Percentiles rank a stretch among this genome's conserved stretches.
Evolutionary conservation across 92 coral and sea anemone genomes (phyloP).

Genomic region (Actinernus sp.): DNA sequence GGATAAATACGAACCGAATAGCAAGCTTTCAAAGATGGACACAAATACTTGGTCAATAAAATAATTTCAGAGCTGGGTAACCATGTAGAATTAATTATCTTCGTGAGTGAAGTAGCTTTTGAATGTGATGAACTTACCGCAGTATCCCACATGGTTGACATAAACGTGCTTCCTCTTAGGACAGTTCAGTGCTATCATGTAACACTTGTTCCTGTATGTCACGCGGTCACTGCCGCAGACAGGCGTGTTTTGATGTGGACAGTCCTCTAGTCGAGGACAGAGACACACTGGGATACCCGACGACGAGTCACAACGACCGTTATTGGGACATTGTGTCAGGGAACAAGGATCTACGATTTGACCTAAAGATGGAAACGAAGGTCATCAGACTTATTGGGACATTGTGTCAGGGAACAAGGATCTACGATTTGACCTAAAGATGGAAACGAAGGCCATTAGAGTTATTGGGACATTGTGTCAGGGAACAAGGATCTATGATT

Average conservation of each 20-base stretch:
- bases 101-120: too few relatives aligned
- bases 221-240: conserved; percentile 94
- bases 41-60: too few relatives aligned
- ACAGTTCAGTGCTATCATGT: conserved; percentile 84
- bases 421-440: conserved; percentile 74
- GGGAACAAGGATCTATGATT: conserved; percentile 78
- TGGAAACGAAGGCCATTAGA: not conserved
- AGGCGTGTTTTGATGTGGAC: conserved; percentile 59
- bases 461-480: conserved; percentile 76
- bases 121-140: too few relatives aligned
- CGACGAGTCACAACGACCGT: conserved; percentile 77
- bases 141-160: conserved; percentile 71
- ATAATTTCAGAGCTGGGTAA: too few relatives aligned
- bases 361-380: conserved; percentile 36
- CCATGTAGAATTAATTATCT: too few relatives aligned
- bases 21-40: too few relatives aligned
- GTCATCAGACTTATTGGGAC: conserved; percentile 47
- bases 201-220: conserved; percentile 81
- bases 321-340: conserved; percentile 72
- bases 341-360: conserved; percentile 83
- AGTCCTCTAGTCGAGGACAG: conserved; percentile 72
- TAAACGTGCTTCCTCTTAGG: conserved; percentile 59
- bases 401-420: conserved; percentile 81
- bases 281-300: conserved; percentile 77
- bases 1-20: too few relatives aligned